Evolutionary conservation across 2,888 invertebrate genomes (phyloP), one percentile per base, ranked within the genome.

Genomic region (Anticlea derivata): DNA sequence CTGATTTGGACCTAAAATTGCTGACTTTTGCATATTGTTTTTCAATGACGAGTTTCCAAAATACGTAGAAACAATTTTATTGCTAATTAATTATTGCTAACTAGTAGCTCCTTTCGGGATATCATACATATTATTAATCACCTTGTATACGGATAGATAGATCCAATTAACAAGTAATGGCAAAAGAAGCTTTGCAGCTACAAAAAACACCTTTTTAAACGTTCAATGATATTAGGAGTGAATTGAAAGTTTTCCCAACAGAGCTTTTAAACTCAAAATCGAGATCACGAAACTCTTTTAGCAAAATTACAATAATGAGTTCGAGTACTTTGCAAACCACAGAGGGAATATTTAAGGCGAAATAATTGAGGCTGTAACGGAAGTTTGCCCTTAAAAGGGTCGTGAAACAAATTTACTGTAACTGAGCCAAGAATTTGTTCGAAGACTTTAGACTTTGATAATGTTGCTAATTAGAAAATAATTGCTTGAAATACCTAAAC

Each of bases 331-430:
- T 54, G 63, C 45, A 51, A 55, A 45, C 75, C 74, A 74, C 80
- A 81, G 74, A 86, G 70, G 57, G 87, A 87, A 88, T 88, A 86
- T 86, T 86, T 84, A 77, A 86, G 65, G 64, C 58, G 62, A 65
- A 65, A 72, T 80, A 83, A 86, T 86, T 80, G 73, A 76, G 63
- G 72, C 69, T 78, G 79, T 80, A 72, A 79, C 73, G 75, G 72
- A 81, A 86, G 83, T 86, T 86, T 74, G 60, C 63, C 61, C 63
- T 65, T 70, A 65, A 72, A 69, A 71, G 63, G 47, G 60, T 61
- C 58, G 51, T 60, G 55, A 63, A 77, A 81, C 81, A 82, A n/a
- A 84, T 83, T 86, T 58, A 54, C 44, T 24, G 53, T 38, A 47
- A 51, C n/a, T 12, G 26, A 31, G 33, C 11, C 24, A 7, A 37